These are phyloP conservation scores for Sepioteuthis lessoniana DNA, from an alignment of 2,888 invertebrate genomes.

Conservation along the genomic window DNA sequence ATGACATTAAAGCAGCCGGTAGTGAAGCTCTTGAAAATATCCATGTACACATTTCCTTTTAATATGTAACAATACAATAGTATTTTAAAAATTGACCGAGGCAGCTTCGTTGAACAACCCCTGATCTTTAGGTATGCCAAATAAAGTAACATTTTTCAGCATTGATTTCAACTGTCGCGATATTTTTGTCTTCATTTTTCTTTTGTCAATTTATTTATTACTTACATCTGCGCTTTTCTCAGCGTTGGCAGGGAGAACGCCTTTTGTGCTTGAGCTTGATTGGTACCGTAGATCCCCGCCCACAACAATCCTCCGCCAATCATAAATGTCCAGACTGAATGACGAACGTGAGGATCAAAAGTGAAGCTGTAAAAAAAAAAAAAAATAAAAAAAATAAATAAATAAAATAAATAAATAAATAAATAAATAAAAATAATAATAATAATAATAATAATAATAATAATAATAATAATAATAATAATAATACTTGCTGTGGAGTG, in stretches of 20 bases:
- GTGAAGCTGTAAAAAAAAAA: slow-evolving; percentile 78
- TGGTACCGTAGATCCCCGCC: slow-evolving; percentile 92
- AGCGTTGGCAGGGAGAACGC: slow-evolving; percentile 88
- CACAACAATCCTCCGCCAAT: slow-evolving; percentile 92
- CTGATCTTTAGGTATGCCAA: neutral
- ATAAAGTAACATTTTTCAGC: neutral
- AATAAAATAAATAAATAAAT: neutral
- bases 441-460: no score
- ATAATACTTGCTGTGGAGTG: no score
- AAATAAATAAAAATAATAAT: no score
- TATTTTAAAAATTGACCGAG: no score
- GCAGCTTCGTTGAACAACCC: no score
- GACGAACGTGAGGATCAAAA: slow-evolving; percentile 85
- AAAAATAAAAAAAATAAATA: neutral
- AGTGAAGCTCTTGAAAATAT: no score
- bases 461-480: no score
- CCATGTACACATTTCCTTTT: no score
- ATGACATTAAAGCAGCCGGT: no score
- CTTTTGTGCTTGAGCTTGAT: slow-evolving; percentile 93
- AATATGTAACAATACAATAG: no score
- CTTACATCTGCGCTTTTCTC: slow-evolving; percentile 79
- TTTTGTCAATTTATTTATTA: neutral
- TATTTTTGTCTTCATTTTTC: neutral
- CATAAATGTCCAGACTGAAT: slow-evolving; percentile 88
- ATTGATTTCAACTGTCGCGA: neutral